Evolutionary conservation across 2,797 vertebrate species (phyloP).

Genomic region (Bradypus variegatus): DNA sequence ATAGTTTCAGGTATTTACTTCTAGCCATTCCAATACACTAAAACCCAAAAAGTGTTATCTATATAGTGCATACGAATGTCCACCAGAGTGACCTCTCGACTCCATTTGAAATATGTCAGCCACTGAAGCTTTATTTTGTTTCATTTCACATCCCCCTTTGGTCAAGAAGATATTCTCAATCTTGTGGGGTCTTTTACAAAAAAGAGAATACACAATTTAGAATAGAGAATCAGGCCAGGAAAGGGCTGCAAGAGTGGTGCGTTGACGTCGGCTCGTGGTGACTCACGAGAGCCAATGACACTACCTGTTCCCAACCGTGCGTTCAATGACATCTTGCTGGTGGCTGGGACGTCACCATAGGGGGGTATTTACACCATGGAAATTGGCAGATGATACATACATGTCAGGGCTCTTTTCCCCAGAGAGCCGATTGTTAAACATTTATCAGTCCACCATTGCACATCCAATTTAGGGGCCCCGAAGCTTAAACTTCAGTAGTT

Average conservation of each 20-base stretch:
- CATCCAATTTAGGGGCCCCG: rapidly evolving
- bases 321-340: background rate
- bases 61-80: no score
- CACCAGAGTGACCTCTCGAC: no score
- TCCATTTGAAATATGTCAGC: no score
- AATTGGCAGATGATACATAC: background rate
- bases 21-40: no score
- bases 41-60: no score
- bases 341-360: background rate
- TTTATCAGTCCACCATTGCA: background rate
- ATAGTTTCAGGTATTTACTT: no score
- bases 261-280: rapidly evolving
- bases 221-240: background rate
- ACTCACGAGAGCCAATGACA: background rate
- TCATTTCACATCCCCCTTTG: no score
- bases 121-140: no score
- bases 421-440: no score
- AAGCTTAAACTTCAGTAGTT: background rate
- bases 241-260: no score
- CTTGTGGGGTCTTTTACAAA: background rate
- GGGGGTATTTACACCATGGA: background rate
- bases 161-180: no score
- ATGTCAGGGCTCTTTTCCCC: rapidly evolving
- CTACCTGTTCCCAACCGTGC: background rate
- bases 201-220: background rate